Conservation (phyloP, 1,140 invertebrate species). For the Zaprionus ghesquierei region DNA sequence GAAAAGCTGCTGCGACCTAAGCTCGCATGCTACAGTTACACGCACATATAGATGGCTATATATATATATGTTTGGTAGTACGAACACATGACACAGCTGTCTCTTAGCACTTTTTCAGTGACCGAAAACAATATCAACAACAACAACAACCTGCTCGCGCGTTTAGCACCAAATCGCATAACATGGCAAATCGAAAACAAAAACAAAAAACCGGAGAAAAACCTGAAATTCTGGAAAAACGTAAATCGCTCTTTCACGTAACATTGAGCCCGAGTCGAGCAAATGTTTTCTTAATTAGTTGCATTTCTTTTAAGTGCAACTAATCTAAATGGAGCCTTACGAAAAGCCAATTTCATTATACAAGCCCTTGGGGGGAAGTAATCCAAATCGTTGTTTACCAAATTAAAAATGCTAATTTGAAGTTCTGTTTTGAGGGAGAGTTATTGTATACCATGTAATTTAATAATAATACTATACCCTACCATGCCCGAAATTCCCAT, state of each 20-base stretch:
- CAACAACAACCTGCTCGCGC: constrained; percentile 12
- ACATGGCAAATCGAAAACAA: not conserved
- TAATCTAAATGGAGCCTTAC: not conserved
- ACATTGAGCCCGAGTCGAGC: not conserved
- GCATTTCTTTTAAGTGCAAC: not conserved
- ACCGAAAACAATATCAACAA: constrained; percentile 1
- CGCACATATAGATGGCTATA: constrained; percentile 1
- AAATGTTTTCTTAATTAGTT: constrained; percentile 2
- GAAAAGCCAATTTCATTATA: constrained; percentile 8
- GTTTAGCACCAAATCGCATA: constrained; percentile 36
- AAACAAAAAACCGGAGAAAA: not conserved
- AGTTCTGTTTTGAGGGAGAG: not conserved
- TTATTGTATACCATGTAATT: no score
- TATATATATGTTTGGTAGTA: not conserved
- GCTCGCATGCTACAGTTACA: constrained; percentile 12
- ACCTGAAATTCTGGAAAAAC: constrained; percentile 29
- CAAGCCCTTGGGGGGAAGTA: not conserved
- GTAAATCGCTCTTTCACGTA: not conserved
- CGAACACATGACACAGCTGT: constrained; percentile 19
- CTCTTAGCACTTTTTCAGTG: constrained; percentile 32
- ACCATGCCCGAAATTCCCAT: not conserved
- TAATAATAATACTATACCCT: no score
- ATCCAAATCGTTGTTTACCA: not conserved
- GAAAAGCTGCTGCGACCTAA: constrained; percentile 26
- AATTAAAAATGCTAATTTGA: not conserved